phyloP scores from a whole-genome alignment of 1,140 invertebrate genomes.

The Subanguina moxae region DNA sequence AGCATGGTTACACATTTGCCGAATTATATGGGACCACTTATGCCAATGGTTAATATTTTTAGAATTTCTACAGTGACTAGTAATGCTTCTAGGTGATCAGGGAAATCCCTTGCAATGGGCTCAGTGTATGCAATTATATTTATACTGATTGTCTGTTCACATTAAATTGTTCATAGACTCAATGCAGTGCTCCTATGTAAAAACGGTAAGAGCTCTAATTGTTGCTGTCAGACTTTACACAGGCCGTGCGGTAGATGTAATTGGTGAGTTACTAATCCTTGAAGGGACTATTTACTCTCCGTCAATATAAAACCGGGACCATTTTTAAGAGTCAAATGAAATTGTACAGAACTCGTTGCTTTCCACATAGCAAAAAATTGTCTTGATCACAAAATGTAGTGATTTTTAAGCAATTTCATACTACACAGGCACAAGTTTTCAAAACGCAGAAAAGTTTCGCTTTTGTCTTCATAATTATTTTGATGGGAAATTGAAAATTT shows the following conservation, averaged over 20 bases:
- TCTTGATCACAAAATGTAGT: too few species aligned
- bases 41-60: constrained; percentile 39
- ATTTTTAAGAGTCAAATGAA: too few species aligned
- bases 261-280: neutral
- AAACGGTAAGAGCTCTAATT: constrained; percentile 53
- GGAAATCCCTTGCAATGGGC: constrained; percentile 57
- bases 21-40: constrained; percentile 56
- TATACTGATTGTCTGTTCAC: neutral
- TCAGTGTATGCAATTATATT: constrained; percentile 25
- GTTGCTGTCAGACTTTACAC: constrained; percentile 57
- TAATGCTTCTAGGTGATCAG: constrained; percentile 25
- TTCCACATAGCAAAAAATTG: too few species aligned
- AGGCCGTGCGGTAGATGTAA: constrained; percentile 52
- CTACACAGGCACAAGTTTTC: too few species aligned
- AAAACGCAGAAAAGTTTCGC: too few species aligned
- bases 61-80: neutral
- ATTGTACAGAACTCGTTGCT: too few species aligned
- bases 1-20: constrained; percentile 37
- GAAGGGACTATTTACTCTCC: too few species aligned
- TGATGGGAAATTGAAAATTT: too few species aligned
- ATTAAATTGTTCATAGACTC: constrained; percentile 4
- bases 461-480: too few species aligned
- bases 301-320: too few species aligned
- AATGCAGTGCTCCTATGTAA: constrained; percentile 41
- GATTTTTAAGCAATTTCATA: too few species aligned